These are phyloP conservation scores for Archivesica marissinica DNA, from an alignment of 1,140 invertebrate genomes.

Conservation along the genomic window DNA sequence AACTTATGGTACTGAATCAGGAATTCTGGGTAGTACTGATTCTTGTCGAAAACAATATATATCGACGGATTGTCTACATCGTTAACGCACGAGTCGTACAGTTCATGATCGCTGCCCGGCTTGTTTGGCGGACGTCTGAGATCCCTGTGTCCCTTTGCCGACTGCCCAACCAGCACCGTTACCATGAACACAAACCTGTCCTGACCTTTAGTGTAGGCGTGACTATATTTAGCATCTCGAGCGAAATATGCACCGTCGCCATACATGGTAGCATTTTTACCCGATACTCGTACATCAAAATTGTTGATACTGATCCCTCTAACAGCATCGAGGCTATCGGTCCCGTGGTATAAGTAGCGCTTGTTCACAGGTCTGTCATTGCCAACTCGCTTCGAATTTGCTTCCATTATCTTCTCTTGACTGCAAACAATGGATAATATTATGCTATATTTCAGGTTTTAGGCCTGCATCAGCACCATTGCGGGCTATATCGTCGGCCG, in stretches of 20 bases:
- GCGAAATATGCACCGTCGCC: slow-evolving; percentile 80
- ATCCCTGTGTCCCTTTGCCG: slow-evolving; percentile 62
- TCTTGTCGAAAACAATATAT: slow-evolving; percentile 76
- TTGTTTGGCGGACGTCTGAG: slow-evolving; percentile 73
- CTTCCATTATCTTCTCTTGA: slow-evolving; percentile 66
- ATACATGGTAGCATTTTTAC: slow-evolving; percentile 72
- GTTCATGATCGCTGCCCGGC: slow-evolving; percentile 60
- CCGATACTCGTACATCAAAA: slow-evolving; percentile 74
- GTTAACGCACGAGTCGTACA: slow-evolving; percentile 80
- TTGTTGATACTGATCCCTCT: slow-evolving; percentile 71
- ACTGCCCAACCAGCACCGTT: slow-evolving; percentile 76
- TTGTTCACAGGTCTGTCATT: slow-evolving; percentile 54
- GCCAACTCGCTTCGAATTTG: slow-evolving; percentile 53
- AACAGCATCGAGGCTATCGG: slow-evolving; percentile 66
- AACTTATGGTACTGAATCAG: slow-evolving; percentile 74
- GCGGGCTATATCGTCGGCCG: too few species aligned
- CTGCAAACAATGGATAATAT: slow-evolving; percentile 41
- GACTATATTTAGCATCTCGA: slow-evolving; percentile 70
- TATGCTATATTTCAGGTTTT: too few species aligned
- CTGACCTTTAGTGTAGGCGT: slow-evolving; percentile 66
- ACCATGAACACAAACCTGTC: slow-evolving; percentile 74
- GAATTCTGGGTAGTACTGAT: slow-evolving; percentile 80
- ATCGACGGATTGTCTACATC: slow-evolving; percentile 70
- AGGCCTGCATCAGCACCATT: too few species aligned
- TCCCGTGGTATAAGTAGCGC: slow-evolving; percentile 74